A percentile compares a stretch with the other conserved stretches of the same genome.
These are phyloP conservation scores for Lindbergichthys nudifrons DNA, from an alignment of 2,797 vertebrate genomes.

Conservation along the genomic window DNA sequence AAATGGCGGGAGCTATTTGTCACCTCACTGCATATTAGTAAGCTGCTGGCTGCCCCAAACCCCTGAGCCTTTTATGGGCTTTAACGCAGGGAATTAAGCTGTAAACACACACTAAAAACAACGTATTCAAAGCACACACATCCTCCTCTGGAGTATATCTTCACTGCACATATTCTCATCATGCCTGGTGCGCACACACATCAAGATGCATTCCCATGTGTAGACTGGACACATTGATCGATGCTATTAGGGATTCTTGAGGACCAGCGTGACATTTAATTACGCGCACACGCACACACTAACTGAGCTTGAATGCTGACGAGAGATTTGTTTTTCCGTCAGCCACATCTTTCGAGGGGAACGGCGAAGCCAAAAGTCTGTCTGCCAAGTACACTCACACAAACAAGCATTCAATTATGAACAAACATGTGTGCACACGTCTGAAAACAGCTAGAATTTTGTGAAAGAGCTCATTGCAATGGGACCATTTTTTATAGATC, in stretches of 20 bases:
- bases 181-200: constrained; percentile 13
- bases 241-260: constrained; percentile 60
- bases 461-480: neutral
- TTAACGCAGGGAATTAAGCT: neutral
- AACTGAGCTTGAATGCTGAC: constrained; percentile 48
- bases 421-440: neutral
- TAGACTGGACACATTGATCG: constrained; percentile 45
- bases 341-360: constrained; percentile 20
- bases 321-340: neutral
- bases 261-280: constrained; percentile 67
- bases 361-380: constrained; percentile 23
- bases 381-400: constrained; percentile 9
- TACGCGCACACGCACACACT: constrained; percentile 34
- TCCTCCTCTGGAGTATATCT: constrained; percentile 1
- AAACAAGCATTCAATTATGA: neutral
- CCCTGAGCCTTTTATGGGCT: neutral
- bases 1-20: constrained; percentile 46
- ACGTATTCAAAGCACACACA: neutral
- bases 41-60: neutral
- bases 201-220: constrained; percentile 25
- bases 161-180: constrained; percentile 5
- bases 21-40: constrained; percentile 35
- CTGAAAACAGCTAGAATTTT: neutral
- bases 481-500: too few relatives aligned
- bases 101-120: constrained; percentile 6